Evolutionary conservation across 92 coral and sea anemone genomes (phyloP).

Genomic region (Heliopora coerulea): DNA sequence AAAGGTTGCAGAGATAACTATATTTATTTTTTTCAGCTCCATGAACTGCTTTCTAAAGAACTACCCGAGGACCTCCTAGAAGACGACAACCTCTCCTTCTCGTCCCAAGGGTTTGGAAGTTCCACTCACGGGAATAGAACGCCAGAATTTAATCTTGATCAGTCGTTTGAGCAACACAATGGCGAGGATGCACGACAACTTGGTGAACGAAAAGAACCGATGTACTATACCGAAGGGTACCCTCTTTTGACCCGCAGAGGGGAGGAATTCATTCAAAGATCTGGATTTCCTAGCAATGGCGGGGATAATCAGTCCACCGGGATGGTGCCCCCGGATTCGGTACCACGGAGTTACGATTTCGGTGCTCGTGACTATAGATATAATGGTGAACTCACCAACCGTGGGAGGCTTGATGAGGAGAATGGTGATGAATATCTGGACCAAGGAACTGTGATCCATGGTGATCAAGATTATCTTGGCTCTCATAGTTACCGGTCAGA

Average conservation of each 20-base stretch:
- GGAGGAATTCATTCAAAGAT: conserved; percentile 40
- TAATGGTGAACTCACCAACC: conserved; percentile 20
- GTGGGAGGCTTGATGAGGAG: conserved; percentile 9
- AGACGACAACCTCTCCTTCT: conserved; percentile 90
- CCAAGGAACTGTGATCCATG: conserved; percentile 12
- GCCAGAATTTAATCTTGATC: conserved; percentile 63
- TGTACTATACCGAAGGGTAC: not conserved
- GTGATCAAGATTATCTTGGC: not conserved
- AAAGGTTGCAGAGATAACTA: too few species aligned
- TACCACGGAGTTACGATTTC: conserved; percentile 17
- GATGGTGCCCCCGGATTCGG: conserved; percentile 3
- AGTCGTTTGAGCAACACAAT: conserved; percentile 39
- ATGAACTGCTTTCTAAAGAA: conserved; percentile 75
- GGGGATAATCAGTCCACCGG: conserved; percentile 2
- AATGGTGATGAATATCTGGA: conserved; percentile 15
- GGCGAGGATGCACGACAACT: not conserved
- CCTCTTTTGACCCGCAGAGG: conserved; percentile 32
- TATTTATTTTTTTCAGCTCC: conserved; percentile 72
- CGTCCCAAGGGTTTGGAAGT: conserved; percentile 86
- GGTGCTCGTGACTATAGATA: conserved; percentile 29
- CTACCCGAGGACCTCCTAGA: conserved; percentile 89
- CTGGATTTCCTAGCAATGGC: not conserved
- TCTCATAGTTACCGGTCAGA: conserved; percentile 31
- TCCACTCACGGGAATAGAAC: conserved; percentile 79
- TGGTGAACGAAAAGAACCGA: not conserved